Conservation (phyloP, 2,797 vertebrate genomes). For the Molossus alvarezi region DNA sequence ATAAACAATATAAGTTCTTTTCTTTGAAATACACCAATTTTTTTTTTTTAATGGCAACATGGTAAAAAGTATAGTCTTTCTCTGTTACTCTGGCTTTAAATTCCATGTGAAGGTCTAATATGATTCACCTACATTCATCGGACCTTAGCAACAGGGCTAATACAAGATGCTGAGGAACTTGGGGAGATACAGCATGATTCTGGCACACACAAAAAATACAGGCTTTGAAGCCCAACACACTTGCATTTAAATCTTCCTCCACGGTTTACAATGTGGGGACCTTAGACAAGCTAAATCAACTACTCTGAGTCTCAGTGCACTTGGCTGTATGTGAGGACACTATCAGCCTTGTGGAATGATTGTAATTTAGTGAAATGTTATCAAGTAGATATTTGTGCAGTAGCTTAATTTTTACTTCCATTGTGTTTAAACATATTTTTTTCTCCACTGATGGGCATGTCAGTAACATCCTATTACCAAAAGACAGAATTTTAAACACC, state of each 20-base stretch:
- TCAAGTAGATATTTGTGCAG: background rate
- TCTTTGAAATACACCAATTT: background rate
- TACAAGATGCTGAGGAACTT: background rate
- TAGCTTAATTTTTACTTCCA: constrained; percentile 6
- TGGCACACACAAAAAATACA: background rate
- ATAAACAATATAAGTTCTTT: background rate
- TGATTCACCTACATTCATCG: background rate
- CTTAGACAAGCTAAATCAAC: background rate
- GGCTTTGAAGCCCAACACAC: background rate
- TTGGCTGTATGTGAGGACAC: background rate
- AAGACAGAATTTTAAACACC: constrained; percentile 37
- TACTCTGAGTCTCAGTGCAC: background rate
- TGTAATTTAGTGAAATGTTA: constrained; percentile 55
- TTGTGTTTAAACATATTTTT: constrained; percentile 54
- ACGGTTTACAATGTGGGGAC: background rate
- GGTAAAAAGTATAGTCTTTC: background rate
- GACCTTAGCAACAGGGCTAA: background rate
- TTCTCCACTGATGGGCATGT: background rate
- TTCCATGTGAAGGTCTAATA: background rate
- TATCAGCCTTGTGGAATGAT: background rate
- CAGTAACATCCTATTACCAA: background rate
- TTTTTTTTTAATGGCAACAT: constrained; percentile 20
- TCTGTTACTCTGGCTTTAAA: background rate
- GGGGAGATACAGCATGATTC: background rate
- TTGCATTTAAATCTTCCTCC: constrained; percentile 5